Percentiles rank a stretch among this genome's conserved stretches.
These are phyloP conservation scores for Bucco capensis DNA, from an alignment of 2,113 vertebrate species.

Conservation along the genomic window DNA sequence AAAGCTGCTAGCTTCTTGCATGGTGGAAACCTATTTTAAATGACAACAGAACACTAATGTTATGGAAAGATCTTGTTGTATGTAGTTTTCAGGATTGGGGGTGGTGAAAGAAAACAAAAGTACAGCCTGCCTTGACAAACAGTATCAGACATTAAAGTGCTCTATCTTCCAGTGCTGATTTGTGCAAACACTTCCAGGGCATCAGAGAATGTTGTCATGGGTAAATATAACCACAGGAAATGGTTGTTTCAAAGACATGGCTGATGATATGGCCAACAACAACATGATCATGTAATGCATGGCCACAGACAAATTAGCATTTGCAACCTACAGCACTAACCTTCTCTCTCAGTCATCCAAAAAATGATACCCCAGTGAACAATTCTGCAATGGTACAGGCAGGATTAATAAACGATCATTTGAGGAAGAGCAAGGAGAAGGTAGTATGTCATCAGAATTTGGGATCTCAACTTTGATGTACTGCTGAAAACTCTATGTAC, in stretches of 20 bases:
- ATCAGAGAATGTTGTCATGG: not conserved
- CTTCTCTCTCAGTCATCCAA: not conserved
- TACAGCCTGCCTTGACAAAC: not conserved
- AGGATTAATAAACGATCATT: not conserved
- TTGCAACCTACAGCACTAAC: not conserved
- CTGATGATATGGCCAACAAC: not conserved
- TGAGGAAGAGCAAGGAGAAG: not conserved
- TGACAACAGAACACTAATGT: not conserved
- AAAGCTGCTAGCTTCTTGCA: not conserved
- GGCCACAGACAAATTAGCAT: not conserved
- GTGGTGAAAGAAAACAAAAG: not conserved
- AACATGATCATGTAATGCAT: rapidly evolving
- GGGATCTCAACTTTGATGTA: not conserved
- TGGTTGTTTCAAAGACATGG: not conserved
- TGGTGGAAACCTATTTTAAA: not conserved
- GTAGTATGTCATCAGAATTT: not conserved
- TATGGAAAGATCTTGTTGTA: not conserved
- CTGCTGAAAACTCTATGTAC: not conserved
- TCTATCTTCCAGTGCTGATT: not conserved
- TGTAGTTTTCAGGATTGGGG: not conserved
- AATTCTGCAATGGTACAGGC: not conserved
- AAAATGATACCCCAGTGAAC: not conserved
- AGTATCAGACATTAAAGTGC: not conserved
- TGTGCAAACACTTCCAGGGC: constrained; percentile 1
- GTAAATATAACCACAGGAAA: not conserved